Evolutionary conservation across 2,797 vertebrate species (phyloP).

Genomic region (Centroberyx gerrardi): DNA sequence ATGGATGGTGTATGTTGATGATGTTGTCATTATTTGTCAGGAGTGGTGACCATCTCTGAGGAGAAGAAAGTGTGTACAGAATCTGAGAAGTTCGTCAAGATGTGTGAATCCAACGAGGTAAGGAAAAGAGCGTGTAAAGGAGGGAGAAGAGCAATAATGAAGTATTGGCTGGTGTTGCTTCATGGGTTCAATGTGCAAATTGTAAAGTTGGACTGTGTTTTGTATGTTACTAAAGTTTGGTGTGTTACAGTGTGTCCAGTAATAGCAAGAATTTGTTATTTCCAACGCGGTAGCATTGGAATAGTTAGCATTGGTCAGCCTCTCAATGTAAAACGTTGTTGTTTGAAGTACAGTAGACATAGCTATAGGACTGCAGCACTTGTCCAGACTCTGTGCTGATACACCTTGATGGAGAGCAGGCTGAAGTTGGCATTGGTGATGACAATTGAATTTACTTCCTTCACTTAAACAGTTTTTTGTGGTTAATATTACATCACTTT

Average conservation of each 20-base stretch:
- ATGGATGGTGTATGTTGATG: background rate
- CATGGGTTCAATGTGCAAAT: background rate
- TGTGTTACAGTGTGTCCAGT: background rate
- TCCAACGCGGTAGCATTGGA: too few relatives aligned
- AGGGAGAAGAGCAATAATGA: background rate
- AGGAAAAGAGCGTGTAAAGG: background rate
- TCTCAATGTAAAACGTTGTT: too few relatives aligned
- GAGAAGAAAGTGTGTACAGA: conserved; percentile 94
- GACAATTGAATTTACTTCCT: too few relatives aligned
- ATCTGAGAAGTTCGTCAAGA: conserved; percentile 92
- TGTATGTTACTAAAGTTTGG: conserved; percentile 3
- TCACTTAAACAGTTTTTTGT: too few relatives aligned
- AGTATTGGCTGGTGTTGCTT: too few relatives aligned
- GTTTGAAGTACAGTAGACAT: too few relatives aligned
- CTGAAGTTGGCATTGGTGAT: too few relatives aligned
- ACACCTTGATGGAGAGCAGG: too few relatives aligned
- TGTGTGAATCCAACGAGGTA: conserved; percentile 98
- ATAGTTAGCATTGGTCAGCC: too few relatives aligned
- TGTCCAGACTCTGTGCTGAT: too few relatives aligned
- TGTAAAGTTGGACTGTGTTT: background rate
- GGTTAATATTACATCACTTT: background rate
- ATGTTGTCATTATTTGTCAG: conserved; percentile 74
- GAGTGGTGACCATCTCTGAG: conserved; percentile 92
- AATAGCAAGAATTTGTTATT: too few relatives aligned
- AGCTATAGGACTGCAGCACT: too few relatives aligned